Evolutionary conservation across 1,140 invertebrate species (phyloP), one percentile per base, ranked within the genome.

Genomic region (Lasioglossum albipes): DNA sequence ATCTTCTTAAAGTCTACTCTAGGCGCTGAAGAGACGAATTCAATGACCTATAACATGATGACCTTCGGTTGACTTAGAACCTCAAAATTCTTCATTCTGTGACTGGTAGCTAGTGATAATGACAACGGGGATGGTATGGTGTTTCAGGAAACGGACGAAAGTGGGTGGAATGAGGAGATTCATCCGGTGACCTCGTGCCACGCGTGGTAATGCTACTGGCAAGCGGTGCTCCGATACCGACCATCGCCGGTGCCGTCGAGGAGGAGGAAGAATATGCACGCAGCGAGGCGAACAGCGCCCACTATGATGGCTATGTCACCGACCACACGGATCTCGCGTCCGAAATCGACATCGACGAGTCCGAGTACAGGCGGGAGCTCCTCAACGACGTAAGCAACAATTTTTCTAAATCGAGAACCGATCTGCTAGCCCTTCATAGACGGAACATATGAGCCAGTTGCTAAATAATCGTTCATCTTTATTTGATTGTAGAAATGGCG

Each of bases 401-500:
- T 20, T 5, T 20, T 6, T 4, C 18, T 54, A 18, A 18, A 16
- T 4, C 3, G 6, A 54, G 0, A 20, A 18, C 52, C 18, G 36
- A 36, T 36, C 36, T 36, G 36, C 36, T 36, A 5, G 36, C 36
- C 36, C 36, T 5, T 3, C 3, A 36, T 36, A 5, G 36, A 36
- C 5, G 36, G 36, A 4, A 49, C 7, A 49, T 49, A 49, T 27
- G 27, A 27, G 0, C 27, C 27, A 5, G 13, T 18, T 54, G 2
- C 2, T 54, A 18, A 54, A 54, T 6, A 54, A 16, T 4, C 9
- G 7, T 45, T 42, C 7, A 22, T 31, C n/a, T 59, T 80, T 82
- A 90, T 91, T 93, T 91, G 92, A 71, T 96, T 96, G 75, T 94
- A 97, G 96, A 96, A 96, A 96, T 97, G 96, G 97, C 95, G 97